Base-by-base conservation (phyloP, 2,888 invertebrate genomes). In the Pelosia muscerda region DNA sequence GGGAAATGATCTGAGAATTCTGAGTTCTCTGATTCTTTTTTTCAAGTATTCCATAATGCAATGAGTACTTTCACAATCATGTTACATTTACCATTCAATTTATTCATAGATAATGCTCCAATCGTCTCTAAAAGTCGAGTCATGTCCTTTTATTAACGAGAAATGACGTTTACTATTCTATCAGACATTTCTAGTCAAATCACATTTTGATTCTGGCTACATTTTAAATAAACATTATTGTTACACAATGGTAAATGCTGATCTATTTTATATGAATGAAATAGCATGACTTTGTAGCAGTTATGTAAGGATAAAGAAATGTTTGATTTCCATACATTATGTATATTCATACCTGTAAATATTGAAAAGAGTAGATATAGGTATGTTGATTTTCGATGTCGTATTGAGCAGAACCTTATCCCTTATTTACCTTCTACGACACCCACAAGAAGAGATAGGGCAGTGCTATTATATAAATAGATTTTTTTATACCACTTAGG, bases 221-320 rank as follows among this genome's bases (percentile, higher is more conserved):
- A 49, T 49, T 49, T 49, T 49, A n/a, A 49, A 49, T 49, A 49
- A 49, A 49, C 49, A 49, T 49, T 49, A 49, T 49, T n/a, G n/a
- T 49, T 49, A 49, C n/a, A 49, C 49, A 49, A 49, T n/a, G 49
- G n/a, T 49, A 49, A n/a, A 49, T n/a, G 19, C 49, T n/a, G 49
- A n/a, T 49, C 19, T 19, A 42, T 49, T n/a, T 49, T 49, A 49
- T 49, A 49, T 49, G 19, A 42, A 6, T 42, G 19, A 38, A 34
- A 49, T 19, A 49, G 49, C 49, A 49, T 49, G 42, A 49, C n/a
- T 6, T 49, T 49, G n/a, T 9, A n/a, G 49, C n/a, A 49, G n/a
- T 49, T 49, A 49, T n/a, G 49, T 49, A 49, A 42, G 42, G 19
- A 49, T n/a, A 49, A 49, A n/a, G 19, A 49, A 49, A 49, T 49